Percentiles rank a stretch among this genome's conserved stretches.
Conservation (phyloP, 1,140 invertebrate species). For the Parapsyche elsis region DNA sequence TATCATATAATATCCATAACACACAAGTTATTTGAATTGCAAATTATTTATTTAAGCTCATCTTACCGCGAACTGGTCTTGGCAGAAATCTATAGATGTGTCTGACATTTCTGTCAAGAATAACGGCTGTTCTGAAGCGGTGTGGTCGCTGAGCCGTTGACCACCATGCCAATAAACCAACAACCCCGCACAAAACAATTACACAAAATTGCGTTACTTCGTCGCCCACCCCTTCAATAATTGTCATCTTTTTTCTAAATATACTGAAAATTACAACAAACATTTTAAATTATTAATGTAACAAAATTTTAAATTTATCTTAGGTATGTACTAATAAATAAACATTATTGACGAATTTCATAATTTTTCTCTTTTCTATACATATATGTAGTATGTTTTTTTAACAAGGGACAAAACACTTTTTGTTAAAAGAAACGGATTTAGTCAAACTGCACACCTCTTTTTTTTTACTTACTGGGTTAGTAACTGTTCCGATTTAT, state of each 20-base stretch:
- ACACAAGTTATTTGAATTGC: too few relatives aligned
- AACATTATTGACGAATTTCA: too few relatives aligned
- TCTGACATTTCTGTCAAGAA: slow-evolving; percentile 61
- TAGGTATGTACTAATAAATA: too few relatives aligned
- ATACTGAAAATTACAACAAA: not conserved
- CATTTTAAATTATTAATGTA: not conserved
- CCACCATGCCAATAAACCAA: slow-evolving; percentile 78
- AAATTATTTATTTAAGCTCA: not conserved
- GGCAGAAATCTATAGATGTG: slow-evolving; percentile 45
- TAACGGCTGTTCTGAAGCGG: slow-evolving; percentile 66
- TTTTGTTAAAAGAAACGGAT: too few relatives aligned
- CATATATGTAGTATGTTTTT: too few relatives aligned
- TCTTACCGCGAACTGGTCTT: not conserved
- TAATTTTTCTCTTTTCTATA: too few relatives aligned
- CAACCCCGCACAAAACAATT: slow-evolving; percentile 69
- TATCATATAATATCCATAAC: too few relatives aligned
- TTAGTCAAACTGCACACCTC: too few relatives aligned
- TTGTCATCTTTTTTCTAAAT: slow-evolving; percentile 67
- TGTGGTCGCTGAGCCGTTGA: slow-evolving; percentile 71
- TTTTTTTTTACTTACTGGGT: too few relatives aligned
- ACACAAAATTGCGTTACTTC: slow-evolving; percentile 81
- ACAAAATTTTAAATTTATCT: too few relatives aligned
- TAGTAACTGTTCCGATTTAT: too few relatives aligned
- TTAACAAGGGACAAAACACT: too few relatives aligned
- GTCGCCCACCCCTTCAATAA: slow-evolving; percentile 85